phyloP scores from a whole-genome alignment of 2,113 vertebrate species.

The Pagrus major region DNA sequence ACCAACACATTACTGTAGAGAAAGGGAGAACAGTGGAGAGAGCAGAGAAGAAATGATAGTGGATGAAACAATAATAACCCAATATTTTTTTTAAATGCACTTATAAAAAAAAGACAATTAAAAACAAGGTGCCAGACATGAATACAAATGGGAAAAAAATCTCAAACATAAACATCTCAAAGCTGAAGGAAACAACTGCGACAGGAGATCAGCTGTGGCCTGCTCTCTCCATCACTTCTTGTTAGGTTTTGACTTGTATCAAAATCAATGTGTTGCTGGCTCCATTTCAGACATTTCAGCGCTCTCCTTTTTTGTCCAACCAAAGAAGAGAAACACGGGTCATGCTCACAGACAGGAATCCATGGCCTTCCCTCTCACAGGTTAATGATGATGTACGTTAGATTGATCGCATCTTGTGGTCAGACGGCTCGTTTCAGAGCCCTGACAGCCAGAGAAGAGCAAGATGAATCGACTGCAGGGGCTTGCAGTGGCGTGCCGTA shows the following conservation, averaged over 20 bases:
- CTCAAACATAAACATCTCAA: neutral
- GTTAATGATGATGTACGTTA: constrained; percentile 15
- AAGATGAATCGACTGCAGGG: constrained; percentile 23
- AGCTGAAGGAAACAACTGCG: neutral
- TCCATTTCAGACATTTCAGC: neutral
- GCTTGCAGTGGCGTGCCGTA: neutral
- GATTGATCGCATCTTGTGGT: constrained; percentile 5
- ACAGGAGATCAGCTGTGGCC: constrained; percentile 15
- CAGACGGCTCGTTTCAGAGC: constrained; percentile 20
- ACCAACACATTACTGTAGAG: constrained; percentile 17
- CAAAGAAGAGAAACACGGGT: neutral
- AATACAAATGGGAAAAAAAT: neutral
- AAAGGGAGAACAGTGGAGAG: constrained; percentile 21
- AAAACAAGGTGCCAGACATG: neutral
- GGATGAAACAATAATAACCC: constrained; percentile 6
- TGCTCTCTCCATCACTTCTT: constrained; percentile 3
- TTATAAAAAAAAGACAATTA: constrained; percentile 5
- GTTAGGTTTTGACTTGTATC: constrained; percentile 6
- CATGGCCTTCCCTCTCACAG: neutral
- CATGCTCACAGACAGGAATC: neutral
- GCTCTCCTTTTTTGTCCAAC: neutral
- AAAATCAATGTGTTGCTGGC: neutral
- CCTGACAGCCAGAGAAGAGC: constrained; percentile 19
- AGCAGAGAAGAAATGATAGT: neutral
- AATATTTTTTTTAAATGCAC: neutral